Conservation (phyloP, 2,113 vertebrate genomes). For the Sapayoa aenigma region DNA sequence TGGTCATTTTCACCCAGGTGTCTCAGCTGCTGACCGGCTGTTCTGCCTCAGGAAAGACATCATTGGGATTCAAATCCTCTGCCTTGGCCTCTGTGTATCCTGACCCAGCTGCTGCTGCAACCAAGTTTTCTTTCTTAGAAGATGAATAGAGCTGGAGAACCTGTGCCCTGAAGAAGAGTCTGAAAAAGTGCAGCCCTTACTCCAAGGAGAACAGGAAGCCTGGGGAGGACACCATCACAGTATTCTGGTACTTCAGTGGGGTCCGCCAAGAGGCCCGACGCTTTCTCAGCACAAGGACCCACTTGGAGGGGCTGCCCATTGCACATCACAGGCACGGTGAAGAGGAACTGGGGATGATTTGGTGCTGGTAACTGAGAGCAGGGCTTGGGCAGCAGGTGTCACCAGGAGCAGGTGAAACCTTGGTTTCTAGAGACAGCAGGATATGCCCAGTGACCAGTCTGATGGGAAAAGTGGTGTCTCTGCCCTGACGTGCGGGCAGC, state of each 20-base stretch:
- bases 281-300: background rate
- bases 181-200: background rate
- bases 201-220: background rate
- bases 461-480: background rate
- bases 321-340: background rate
- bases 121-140: fast-evolving
- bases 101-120: background rate
- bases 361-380: background rate
- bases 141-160: background rate
- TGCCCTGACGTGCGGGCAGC: background rate
- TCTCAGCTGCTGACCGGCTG: background rate
- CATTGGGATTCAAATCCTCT: background rate
- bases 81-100: background rate
- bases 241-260: background rate
- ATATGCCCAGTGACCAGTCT: background rate
- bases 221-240: background rate
- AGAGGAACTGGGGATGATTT: background rate
- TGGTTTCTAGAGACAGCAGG: background rate
- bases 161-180: background rate
- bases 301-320: background rate
- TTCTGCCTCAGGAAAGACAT: background rate
- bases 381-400: background rate
- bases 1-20: background rate
- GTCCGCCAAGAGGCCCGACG: background rate
- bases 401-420: background rate